Evolutionary conservation across 2,113 vertebrate genomes (phyloP).

Genomic region (Nicator chloris): DNA sequence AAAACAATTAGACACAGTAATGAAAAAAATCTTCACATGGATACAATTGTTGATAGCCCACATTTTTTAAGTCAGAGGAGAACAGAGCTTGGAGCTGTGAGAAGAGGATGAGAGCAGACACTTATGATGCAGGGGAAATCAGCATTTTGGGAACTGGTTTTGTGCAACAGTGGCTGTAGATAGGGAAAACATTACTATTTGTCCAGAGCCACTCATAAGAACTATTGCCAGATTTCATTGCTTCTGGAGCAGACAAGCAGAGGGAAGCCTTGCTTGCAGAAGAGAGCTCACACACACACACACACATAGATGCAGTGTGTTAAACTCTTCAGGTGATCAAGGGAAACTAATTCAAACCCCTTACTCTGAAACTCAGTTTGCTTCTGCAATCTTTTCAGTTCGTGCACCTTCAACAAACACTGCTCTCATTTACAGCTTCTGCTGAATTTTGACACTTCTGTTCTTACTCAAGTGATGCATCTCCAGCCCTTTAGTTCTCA

Average conservation of each 20-base stretch:
- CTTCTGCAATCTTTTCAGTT: background rate
- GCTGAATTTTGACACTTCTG: background rate
- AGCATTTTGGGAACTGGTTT: background rate
- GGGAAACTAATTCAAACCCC: background rate
- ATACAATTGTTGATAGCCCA: background rate
- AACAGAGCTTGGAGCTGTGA: background rate
- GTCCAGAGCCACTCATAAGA: background rate
- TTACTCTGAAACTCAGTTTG: background rate
- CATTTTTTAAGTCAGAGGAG: background rate
- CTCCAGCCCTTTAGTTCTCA: background rate
- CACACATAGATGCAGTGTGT: background rate
- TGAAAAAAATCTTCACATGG: background rate
- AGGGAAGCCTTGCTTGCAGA: background rate
- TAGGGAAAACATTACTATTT: background rate
- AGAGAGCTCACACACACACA: fast-evolving
- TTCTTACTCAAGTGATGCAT: background rate
- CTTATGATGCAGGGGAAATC: background rate
- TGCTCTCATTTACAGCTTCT: background rate
- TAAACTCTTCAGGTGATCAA: background rate
- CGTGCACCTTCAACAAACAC: fast-evolving
- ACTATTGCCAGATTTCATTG: background rate
- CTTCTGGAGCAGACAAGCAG: background rate
- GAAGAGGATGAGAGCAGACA: background rate
- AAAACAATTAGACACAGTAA: background rate
- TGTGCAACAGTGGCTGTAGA: background rate